These are phyloP conservation scores for Carlito syrichta DNA, from an alignment of 2,113 vertebrate species.

Conservation along the genomic window DNA sequence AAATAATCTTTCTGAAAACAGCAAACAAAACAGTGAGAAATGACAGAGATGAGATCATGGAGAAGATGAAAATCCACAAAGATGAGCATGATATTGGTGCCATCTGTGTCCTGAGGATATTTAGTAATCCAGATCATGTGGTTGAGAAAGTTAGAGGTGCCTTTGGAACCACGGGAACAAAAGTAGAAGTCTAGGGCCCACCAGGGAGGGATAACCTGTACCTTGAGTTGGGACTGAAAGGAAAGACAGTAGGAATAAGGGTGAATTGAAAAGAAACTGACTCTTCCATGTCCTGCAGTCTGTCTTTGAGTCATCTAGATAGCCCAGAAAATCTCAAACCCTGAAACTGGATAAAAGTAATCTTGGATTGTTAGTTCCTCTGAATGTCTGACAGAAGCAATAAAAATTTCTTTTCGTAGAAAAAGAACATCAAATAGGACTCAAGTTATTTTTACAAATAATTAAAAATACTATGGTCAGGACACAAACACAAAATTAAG, in stretches of 20 bases:
- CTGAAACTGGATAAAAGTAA: background rate
- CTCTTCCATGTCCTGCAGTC: background rate
- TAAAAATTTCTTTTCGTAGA: background rate
- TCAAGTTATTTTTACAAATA: conserved; percentile 15
- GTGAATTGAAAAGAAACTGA: background rate
- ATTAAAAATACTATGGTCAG: background rate
- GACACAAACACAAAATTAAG: background rate
- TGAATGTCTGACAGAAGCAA: background rate
- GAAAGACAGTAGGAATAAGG: background rate
- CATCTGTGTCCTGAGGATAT: background rate
- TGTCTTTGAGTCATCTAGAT: background rate
- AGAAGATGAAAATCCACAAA: background rate
- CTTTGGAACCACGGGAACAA: background rate
- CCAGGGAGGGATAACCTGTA: background rate
- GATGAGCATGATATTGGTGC: background rate
- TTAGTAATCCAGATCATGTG: background rate
- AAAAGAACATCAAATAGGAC: background rate
- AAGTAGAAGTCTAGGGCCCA: background rate
- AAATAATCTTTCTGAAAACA: background rate
- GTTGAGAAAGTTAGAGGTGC: background rate
- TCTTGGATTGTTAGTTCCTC: background rate
- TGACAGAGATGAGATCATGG: background rate
- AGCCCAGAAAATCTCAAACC: background rate
- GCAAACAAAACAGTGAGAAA: background rate
- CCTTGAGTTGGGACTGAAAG: background rate